Percentiles rank a stretch among this genome's conserved stretches.
These are phyloP conservation scores for Idaea dimidiata DNA, from an alignment of 2,888 invertebrate species.

Conservation along the genomic window DNA sequence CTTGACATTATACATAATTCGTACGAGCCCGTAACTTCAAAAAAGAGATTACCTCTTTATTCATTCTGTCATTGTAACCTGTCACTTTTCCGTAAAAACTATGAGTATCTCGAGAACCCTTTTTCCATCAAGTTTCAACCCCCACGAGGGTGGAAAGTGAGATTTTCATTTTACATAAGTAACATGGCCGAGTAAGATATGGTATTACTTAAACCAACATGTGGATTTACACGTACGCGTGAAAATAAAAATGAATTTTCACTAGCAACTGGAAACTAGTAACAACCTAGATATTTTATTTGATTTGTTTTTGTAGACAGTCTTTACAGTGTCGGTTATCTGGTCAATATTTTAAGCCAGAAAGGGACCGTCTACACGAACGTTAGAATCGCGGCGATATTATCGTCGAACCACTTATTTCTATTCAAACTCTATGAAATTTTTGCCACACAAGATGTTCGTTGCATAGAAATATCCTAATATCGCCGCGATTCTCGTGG, in stretches of 20 bases:
- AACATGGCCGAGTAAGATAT: background rate
- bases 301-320: too few species aligned
- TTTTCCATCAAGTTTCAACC: background rate
- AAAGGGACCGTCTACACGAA: too few species aligned
- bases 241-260: background rate
- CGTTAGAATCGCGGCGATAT: too few species aligned
- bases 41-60: background rate
- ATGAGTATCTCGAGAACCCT: background rate
- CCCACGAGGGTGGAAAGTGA: background rate
- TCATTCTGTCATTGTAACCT: background rate
- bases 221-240: background rate
- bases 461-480: too few species aligned
- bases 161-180: background rate
- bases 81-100: background rate
- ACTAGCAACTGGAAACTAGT: too few species aligned
- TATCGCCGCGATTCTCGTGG: too few species aligned
- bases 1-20: background rate
- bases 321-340: too few species aligned
- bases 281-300: too few species aligned
- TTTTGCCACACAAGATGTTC: too few species aligned
- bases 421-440: too few species aligned
- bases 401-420: too few species aligned
- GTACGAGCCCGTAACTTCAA: background rate
- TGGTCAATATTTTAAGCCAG: too few species aligned
- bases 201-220: background rate